Base-by-base conservation (phyloP, 1,140 invertebrate genomes). In the Nixonia krombeini region DNA sequence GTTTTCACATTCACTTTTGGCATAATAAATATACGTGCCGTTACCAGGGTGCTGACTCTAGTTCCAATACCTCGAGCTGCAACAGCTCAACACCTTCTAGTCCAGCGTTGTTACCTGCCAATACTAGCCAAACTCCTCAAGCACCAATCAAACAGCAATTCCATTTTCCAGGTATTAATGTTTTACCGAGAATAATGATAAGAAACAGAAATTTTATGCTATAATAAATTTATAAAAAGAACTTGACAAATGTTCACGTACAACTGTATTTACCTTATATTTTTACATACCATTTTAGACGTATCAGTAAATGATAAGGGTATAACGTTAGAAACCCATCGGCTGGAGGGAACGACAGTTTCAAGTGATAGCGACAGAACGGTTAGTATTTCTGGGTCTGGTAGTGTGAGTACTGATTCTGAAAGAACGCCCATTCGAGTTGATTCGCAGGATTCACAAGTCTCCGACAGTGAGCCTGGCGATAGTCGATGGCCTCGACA, bases 41-140 rank as follows among this genome's bases (percentile, higher is more conserved):
- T 75, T 82, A 78, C 56, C 77, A 89, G 86, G 86, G 87, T 64
- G 90, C 89, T 29, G 94, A 95, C 84, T 96, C 94, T 50, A 96
- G 94, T 86, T 97, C 96, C 50, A 96, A 94, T 80, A 95, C 94
- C 40, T 97, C 96, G 33, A 97, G 95, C 79, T 97, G 95, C 87
- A 98, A 96, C 83, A 97, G 95, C 80, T 97, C 96, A 57, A 96
- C 96, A 53, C 96, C 96, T 63, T 97, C 95, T 71, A 97, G 95
- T 85, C 96, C 96, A 49, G 95, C 95, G 59, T 88, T 94, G 38
- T 86, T 91, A 70, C 79, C 82, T 71, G 74, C 79, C 41, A 85
- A 80, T 74, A 70, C 76, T 61, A 84, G 70, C 73, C 83, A 85
- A 78, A 88, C 88, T 58, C 88, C 87, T 74, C 83, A 86, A 69